phyloP scores from a whole-genome alignment of 2,797 vertebrate species.

The Ptychobarbus kaznakovi region DNA sequence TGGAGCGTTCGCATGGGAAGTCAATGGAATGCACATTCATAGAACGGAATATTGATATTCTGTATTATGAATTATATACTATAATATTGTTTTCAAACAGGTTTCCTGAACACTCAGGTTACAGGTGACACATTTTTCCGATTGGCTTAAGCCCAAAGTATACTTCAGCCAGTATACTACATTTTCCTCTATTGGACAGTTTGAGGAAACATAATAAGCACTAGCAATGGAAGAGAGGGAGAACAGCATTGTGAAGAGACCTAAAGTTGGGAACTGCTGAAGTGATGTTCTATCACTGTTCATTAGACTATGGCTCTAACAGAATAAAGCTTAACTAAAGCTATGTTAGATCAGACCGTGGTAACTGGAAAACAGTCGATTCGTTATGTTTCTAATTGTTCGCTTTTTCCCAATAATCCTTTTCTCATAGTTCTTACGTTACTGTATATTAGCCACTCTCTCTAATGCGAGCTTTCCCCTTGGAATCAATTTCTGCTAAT shows the following conservation, averaged over 20 bases:
- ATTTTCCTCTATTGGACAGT: too few species aligned
- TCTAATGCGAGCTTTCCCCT: slow-evolving; percentile 17
- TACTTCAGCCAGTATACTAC: too few species aligned
- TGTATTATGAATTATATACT: not conserved
- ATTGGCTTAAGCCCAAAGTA: too few species aligned
- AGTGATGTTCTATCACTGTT: not conserved
- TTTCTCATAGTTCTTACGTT: not conserved
- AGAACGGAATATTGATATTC: too few species aligned
- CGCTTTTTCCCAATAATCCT: not conserved
- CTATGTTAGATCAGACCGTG: not conserved
- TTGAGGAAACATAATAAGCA: not conserved
- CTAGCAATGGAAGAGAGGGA: not conserved
- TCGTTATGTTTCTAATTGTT: not conserved
- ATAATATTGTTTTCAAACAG: not conserved
- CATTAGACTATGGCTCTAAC: not conserved
- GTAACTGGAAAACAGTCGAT: not conserved
- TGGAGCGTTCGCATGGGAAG: too few species aligned
- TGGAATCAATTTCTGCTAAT: slow-evolving; percentile 14
- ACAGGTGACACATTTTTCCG: too few species aligned
- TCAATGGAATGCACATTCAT: too few species aligned
- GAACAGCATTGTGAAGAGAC: not conserved
- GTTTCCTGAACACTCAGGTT: too few species aligned
- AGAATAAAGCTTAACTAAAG: not conserved
- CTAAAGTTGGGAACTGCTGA: not conserved
- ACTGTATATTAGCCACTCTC: not conserved